phyloP scores from a whole-genome alignment of 1,140 invertebrate genomes.

The Stegodyphus mimosarum region DNA sequence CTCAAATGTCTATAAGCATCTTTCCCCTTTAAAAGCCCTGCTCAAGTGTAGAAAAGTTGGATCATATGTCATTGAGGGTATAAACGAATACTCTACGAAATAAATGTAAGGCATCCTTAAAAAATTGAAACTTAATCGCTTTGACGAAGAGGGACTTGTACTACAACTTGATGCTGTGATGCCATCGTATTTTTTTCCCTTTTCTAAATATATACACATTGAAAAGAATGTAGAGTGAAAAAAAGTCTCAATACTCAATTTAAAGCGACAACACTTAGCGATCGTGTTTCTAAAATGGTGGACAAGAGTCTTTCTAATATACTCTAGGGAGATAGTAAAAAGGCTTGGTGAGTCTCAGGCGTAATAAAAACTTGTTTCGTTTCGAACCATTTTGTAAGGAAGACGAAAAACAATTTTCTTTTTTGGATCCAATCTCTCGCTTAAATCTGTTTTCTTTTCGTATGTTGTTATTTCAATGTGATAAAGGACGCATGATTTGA shows the following conservation, averaged over 20 bases:
- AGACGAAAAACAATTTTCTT: not conserved
- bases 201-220: too few species aligned
- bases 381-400: conserved; percentile 1
- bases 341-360: conserved; percentile 10
- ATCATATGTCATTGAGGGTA: too few species aligned
- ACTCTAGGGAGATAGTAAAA: not conserved
- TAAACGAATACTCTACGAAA: too few species aligned
- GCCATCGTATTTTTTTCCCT: too few species aligned
- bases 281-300: conserved; percentile 25
- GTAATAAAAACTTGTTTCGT: conserved; percentile 39
- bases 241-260: conserved; percentile 12
- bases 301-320: conserved; percentile 25
- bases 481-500: too few species aligned
- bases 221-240: not conserved
- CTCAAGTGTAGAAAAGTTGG: too few species aligned
- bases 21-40: too few species aligned
- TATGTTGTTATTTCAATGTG: not conserved
- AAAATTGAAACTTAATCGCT: too few species aligned
- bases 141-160: too few species aligned
- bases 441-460: conserved; percentile 4
- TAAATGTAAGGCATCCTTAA: too few species aligned
- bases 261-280: conserved; percentile 27
- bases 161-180: too few species aligned
- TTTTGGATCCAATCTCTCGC: not conserved
- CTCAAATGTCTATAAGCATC: too few species aligned